phyloP scores from a whole-genome alignment of 2,113 vertebrate species.

The Chrysochloris asiatica region DNA sequence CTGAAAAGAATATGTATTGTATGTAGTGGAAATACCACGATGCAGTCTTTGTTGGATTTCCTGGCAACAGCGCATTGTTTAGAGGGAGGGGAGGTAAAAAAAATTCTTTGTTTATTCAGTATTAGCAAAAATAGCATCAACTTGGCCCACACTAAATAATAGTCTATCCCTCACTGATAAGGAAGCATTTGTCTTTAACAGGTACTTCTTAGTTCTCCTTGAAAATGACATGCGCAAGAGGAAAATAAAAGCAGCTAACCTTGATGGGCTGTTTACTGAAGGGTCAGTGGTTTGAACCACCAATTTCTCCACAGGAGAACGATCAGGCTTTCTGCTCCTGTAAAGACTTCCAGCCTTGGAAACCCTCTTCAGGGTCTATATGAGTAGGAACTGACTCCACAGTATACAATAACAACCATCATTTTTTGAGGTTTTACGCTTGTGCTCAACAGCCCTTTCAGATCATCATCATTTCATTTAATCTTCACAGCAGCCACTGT shows the following conservation, averaged over 20 bases:
- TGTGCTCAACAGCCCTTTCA: background rate
- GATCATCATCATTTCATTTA: background rate
- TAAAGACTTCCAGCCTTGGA: too few species aligned
- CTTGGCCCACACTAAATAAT: background rate
- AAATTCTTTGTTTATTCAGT: background rate
- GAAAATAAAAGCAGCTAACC: background rate
- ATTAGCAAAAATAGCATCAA: background rate
- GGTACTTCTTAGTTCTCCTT: background rate
- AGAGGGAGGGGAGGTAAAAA: too few species aligned
- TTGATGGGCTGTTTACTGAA: too few species aligned
- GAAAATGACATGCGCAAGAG: background rate
- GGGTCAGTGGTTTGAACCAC: too few species aligned
- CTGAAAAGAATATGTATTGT: background rate
- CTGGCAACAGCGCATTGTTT: background rate
- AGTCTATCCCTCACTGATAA: background rate
- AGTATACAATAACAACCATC: too few species aligned
- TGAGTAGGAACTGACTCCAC: too few species aligned
- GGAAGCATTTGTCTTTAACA: background rate
- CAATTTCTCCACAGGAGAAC: too few species aligned
- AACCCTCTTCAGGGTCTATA: too few species aligned
- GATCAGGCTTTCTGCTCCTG: too few species aligned
- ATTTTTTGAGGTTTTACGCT: background rate
- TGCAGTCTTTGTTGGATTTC: background rate
- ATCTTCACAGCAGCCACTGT: background rate
- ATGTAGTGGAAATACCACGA: background rate